Evolutionary conservation across 2,113 vertebrate genomes (phyloP).

Genomic region (Noturus placidus): DNA sequence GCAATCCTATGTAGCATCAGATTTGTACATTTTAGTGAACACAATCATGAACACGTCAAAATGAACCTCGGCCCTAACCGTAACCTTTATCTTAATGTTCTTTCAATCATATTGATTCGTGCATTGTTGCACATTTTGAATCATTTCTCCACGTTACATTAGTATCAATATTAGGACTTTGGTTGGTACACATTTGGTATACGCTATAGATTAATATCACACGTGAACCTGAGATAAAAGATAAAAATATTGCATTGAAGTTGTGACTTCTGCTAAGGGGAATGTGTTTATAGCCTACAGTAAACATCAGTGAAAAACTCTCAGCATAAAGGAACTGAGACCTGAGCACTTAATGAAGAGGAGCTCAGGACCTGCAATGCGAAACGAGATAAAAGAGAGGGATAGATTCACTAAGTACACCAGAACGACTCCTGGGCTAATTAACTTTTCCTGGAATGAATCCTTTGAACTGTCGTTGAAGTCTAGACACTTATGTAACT

Average conservation of each 20-base stretch:
- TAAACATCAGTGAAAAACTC: constrained; percentile 28
- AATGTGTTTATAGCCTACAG: constrained; percentile 25
- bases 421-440: constrained; percentile 47
- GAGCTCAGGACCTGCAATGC: constrained; percentile 12
- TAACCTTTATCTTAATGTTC: not conserved
- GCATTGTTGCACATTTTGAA: not conserved
- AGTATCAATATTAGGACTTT: not conserved
- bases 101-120: not conserved
- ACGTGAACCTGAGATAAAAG: not conserved
- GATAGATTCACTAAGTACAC: constrained; percentile 37
- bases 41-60: not conserved
- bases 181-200: not conserved
- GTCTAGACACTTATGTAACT: constrained; percentile 60
- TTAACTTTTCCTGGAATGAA: constrained; percentile 54
- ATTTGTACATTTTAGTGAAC: not conserved
- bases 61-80: not conserved
- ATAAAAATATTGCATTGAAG: not conserved
- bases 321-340: constrained; percentile 15
- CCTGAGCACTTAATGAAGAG: constrained; percentile 22
- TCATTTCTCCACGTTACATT: not conserved
- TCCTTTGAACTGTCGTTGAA: constrained; percentile 57
- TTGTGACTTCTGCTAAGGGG: constrained; percentile 19
- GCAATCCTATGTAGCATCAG: not conserved
- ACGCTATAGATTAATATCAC: not conserved
- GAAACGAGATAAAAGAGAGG: constrained; percentile 39